phyloP scores from a whole-genome alignment of 92 coral and sea anemone genomes.

The Ricordea florida region DNA sequence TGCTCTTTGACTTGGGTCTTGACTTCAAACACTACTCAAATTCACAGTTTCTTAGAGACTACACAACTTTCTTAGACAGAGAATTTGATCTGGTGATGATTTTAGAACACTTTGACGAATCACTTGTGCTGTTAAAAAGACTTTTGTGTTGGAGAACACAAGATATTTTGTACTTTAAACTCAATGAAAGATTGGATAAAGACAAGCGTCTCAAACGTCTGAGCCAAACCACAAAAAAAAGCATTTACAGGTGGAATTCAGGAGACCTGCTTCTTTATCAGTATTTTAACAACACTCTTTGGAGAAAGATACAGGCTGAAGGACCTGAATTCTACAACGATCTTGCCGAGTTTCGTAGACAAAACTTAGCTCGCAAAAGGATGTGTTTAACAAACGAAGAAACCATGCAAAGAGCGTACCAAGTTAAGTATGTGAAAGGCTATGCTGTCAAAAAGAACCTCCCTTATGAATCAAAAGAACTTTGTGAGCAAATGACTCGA shows the following conservation, averaged over 20 bases:
- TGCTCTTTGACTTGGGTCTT: constrained; percentile 72
- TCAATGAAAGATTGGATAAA: constrained; percentile 64
- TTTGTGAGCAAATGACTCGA: constrained; percentile 60
- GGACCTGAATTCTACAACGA: constrained; percentile 54
- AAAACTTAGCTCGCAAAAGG: constrained; percentile 37
- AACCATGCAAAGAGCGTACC: constrained; percentile 58
- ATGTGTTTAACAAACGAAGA: constrained; percentile 42
- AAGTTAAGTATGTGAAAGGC: constrained; percentile 65
- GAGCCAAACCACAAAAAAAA: constrained; percentile 18
- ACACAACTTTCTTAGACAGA: constrained; percentile 18
- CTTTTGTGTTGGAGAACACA: constrained; percentile 61
- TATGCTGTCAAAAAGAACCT: constrained; percentile 31
- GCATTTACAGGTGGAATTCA: constrained; percentile 55
- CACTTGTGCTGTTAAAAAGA: constrained; percentile 54
- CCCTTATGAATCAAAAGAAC: constrained; percentile 15
- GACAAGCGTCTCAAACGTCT: constrained; percentile 35
- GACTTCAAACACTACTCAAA: constrained; percentile 65
- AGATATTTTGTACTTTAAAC: constrained; percentile 67
- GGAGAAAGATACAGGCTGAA: constrained; percentile 54
- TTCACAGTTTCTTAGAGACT: constrained; percentile 32
- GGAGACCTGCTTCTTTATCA: constrained; percentile 54
- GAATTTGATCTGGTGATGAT: constrained; percentile 70
- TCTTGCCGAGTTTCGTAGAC: constrained; percentile 41
- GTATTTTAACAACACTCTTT: constrained; percentile 59
- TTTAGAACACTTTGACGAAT: constrained; percentile 76